These are phyloP conservation scores for Phocoena sinus DNA, from an alignment of 2,113 vertebrate species.

Conservation along the genomic window DNA sequence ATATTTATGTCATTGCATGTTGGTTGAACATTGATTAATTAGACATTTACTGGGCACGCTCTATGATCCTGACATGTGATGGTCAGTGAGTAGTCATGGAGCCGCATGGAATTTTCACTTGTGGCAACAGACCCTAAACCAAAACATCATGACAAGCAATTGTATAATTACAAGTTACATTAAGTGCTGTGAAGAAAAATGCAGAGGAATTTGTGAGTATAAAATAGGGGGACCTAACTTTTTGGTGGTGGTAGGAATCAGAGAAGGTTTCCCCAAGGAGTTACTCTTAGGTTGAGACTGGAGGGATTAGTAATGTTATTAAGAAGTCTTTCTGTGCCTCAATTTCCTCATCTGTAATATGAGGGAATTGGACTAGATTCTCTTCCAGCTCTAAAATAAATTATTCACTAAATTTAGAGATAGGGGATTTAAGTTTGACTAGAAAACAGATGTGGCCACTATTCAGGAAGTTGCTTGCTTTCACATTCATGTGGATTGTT, in stretches of 20 bases:
- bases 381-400: conserved; percentile 21
- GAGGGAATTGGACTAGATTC: not conserved
- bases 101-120: not conserved
- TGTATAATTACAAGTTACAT: not conserved
- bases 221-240: not conserved
- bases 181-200: not conserved
- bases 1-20: not conserved
- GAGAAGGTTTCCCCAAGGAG: not conserved
- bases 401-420: conserved; percentile 43
- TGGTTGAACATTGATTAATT: not conserved
- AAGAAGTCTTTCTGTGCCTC: conserved; percentile 4
- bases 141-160: not conserved
- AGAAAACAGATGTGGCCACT: conserved; percentile 66
- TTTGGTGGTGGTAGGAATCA: not conserved
- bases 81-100: too few relatives aligned
- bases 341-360: conserved; percentile 24
- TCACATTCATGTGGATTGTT: conserved; percentile 55
- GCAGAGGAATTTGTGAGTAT: not conserved
- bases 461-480: conserved; percentile 58
- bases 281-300: not conserved
- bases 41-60: not conserved
- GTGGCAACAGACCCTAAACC: not conserved
- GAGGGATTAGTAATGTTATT: not conserved
- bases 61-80: too few relatives aligned
- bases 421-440: conserved; percentile 43